These are phyloP conservation scores for Watsonalla cultraria DNA, from an alignment of 2,888 invertebrate genomes.

Conservation along the genomic window DNA sequence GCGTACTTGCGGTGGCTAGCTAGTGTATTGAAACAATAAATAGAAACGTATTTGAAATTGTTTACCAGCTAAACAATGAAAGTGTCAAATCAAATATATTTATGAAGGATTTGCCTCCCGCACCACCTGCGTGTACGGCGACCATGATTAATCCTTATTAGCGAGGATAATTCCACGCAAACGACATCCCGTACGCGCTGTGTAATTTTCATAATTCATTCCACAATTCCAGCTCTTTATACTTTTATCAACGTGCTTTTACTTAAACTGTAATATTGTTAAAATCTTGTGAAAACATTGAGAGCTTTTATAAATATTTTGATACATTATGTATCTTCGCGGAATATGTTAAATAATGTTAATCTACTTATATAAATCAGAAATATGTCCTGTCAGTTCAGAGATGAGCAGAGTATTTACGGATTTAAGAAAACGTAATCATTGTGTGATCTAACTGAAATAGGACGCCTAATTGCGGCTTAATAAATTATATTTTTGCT, in stretches of 20 bases:
- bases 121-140: conserved; percentile 60
- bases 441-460: too few species aligned
- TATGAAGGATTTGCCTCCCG: conserved; percentile 58
- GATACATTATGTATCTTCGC: too few species aligned
- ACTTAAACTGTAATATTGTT: neutral
- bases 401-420: too few species aligned
- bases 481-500: too few species aligned
- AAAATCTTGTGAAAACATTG: neutral
- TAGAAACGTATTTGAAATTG: conserved; percentile 31
- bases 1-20: too few species aligned
- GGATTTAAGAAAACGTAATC: too few species aligned
- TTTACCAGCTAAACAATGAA: conserved; percentile 48
- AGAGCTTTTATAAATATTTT: too few species aligned
- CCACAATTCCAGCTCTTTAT: conserved; percentile 8
- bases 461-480: too few species aligned
- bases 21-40: conserved; percentile 11
- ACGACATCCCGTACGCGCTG: conserved; percentile 23
- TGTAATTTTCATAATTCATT: conserved; percentile 25
- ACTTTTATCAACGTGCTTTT: conserved; percentile 1
- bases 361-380: too few species aligned
- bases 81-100: conserved; percentile 72
- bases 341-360: too few species aligned
- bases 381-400: too few species aligned
- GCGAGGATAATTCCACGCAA: conserved; percentile 37
- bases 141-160: conserved; percentile 42